Percentiles rank a stretch among this genome's conserved stretches.
Evolutionary conservation across 2,113 vertebrate species (phyloP).

Genomic region (Mormyrus lacerda): DNA sequence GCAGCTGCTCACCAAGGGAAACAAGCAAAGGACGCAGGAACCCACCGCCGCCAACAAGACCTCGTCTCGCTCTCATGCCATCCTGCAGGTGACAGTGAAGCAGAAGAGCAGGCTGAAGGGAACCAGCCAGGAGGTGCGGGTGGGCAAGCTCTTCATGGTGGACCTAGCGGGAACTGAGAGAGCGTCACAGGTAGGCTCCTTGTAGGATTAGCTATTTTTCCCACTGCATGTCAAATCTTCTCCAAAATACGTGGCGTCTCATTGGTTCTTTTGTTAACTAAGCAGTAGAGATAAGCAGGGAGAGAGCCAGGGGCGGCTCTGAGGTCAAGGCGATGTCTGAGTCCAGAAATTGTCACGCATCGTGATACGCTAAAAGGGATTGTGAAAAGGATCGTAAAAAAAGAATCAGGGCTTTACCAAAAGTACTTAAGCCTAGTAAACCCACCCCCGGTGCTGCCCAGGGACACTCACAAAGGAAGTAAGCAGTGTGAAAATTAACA

Average conservation of each 20-base stretch:
- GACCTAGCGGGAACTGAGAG: conserved; percentile 55
- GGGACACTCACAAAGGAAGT: background rate
- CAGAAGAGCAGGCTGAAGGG: conserved; percentile 26
- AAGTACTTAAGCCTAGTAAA: background rate
- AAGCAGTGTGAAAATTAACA: background rate
- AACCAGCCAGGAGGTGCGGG: conserved; percentile 11
- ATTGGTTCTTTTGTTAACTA: background rate
- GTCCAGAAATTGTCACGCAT: background rate
- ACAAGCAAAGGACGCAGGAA: conserved; percentile 53
- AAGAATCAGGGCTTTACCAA: background rate
- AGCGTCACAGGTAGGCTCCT: conserved; percentile 46
- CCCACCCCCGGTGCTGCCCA: background rate
- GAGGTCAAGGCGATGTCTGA: background rate
- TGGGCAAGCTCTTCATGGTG: conserved; percentile 57
- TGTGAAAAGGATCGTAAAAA: background rate
- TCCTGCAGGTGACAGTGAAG: conserved; percentile 54
- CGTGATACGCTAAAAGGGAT: background rate
- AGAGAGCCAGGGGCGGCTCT: background rate
- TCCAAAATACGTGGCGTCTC: background rate
- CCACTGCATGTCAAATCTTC: background rate
- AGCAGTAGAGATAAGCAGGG: background rate
- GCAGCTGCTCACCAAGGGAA: conserved; percentile 56
- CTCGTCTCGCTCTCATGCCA: conserved; percentile 46
- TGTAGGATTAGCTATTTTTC: background rate
- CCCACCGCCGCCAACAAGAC: conserved; percentile 52